Evolutionary conservation across 2,888 invertebrate species (phyloP).

Genomic region (Rapana venosa): DNA sequence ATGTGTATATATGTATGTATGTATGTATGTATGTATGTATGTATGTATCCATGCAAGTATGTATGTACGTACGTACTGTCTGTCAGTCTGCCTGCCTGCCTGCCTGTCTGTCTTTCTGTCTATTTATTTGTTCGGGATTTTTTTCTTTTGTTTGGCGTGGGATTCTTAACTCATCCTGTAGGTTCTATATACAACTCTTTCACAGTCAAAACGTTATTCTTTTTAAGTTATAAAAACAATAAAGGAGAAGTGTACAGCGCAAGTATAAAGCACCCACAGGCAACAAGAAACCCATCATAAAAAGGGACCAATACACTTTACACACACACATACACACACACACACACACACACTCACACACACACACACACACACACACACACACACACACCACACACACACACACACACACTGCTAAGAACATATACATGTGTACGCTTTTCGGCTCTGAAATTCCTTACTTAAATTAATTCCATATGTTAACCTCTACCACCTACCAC

Average conservation of each 20-base stretch:
- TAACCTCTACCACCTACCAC: not conserved
- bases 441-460: not conserved
- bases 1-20: no score
- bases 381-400: not conserved
- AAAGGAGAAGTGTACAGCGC: not conserved
- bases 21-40: not conserved
- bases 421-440: not conserved
- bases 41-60: no score
- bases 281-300: not conserved
- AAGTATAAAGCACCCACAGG: not conserved
- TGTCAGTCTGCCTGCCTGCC: no score
- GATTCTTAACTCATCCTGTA: not conserved
- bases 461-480: not conserved
- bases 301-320: no score
- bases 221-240: not conserved
- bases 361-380: conserved; percentile 27
- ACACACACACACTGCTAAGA: not conserved
- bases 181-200: not conserved
- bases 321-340: conserved; percentile 9
- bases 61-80: no score
- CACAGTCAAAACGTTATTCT: not conserved
- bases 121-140: no score
- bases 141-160: no score
- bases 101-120: no score
- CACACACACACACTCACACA: conserved; percentile 15